Evolutionary conservation across 2,888 invertebrate genomes (phyloP), one percentile per base, ranked within the genome.

Genomic region (Onchidella celtica): DNA sequence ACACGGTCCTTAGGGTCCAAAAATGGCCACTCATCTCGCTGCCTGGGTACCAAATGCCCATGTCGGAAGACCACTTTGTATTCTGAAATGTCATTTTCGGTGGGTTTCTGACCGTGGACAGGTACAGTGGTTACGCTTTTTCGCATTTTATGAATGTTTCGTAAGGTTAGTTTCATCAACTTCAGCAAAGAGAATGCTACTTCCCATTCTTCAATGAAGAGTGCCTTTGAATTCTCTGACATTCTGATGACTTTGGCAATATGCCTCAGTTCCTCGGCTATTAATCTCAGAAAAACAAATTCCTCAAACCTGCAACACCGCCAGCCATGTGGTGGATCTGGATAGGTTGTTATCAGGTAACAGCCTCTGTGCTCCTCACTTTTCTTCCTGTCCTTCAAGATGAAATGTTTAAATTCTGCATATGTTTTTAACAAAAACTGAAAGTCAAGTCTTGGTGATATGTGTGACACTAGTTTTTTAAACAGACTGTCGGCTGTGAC

Each of bases 401-500:
- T 55, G 47, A 81, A 75, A 17, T 59, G 38, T 47, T 81, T 81
- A 17, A 81, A 75, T 40, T 81, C 75, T 14, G 38, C 68, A 57
- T 81, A 81, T 3, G 75, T 81, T 68, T 68, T 81, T 4, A 81
- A 24, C 57, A 81, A 27, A 36, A 38, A 75, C 40, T 75, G 81
- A 32, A 81, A 81, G 34, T 81, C 81, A 3, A 81, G 81, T 21
- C 81, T 34, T 2, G 81, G 81, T 27, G 75, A 81, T 36, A 74
- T 75, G 27, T 74, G 81, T 6, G 81, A 69, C 0, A 81, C 69
- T 11, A 81, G 66, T 36, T 81, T 81, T 32, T 59, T 74, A n/a
- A 81, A 61, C 6, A 75, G 59, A 3, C 36, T 36, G 59, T 81
- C 81, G 32, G 75, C 40, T 17, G 27, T 27, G 11, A 59, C 55